These are phyloP conservation scores for Otis tarda DNA, from an alignment of 2,113 vertebrate genomes.

Conservation along the genomic window DNA sequence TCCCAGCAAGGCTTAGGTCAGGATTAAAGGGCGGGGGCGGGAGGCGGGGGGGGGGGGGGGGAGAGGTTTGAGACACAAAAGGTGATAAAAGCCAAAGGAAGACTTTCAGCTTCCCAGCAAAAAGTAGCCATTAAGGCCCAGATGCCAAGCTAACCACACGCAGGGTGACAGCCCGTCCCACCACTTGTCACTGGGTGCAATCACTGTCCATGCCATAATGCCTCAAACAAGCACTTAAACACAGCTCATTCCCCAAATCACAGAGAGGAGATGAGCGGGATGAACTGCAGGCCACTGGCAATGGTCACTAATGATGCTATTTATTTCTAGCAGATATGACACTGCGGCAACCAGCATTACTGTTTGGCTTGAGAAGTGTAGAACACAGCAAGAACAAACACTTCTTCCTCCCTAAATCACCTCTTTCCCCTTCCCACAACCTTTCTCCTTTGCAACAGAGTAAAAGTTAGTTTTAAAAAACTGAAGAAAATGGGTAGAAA, in stretches of 20 bases:
- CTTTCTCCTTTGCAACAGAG: neutral
- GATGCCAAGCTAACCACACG: accelerated
- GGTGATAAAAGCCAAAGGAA: neutral
- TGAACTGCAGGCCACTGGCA: neutral
- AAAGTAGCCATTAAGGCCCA: neutral
- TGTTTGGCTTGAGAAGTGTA: neutral
- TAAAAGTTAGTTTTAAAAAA: neutral
- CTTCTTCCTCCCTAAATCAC: neutral
- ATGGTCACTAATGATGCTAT: neutral
- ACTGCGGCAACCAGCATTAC: neutral
- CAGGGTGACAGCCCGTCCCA: neutral
- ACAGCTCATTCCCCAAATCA: neutral
- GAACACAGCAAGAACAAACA: neutral
- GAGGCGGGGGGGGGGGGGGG: too few species aligned
- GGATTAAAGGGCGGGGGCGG: neutral
- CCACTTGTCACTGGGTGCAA: neutral
- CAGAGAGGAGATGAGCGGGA: neutral
- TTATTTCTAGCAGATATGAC: neutral
- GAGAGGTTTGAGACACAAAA: neutral
- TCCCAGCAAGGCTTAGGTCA: neutral
- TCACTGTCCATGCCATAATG: neutral
- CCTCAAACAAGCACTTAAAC: neutral
- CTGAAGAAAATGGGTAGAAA: neutral
- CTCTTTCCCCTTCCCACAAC: neutral
- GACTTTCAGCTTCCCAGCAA: neutral